These are phyloP conservation scores for Meghimatium bilineatum DNA, from an alignment of 2,888 invertebrate species.

Conservation along the genomic window DNA sequence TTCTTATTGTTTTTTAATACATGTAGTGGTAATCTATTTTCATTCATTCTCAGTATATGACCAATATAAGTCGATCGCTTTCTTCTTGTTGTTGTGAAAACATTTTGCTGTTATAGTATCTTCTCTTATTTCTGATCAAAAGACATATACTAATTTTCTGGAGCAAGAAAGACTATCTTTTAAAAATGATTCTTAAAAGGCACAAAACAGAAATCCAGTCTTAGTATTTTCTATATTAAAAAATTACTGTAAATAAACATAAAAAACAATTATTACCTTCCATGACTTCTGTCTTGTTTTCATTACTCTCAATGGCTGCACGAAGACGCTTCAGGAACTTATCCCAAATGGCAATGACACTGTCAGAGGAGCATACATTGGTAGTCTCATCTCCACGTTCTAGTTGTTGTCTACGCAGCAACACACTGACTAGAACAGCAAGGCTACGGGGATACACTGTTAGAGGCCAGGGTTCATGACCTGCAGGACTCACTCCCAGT, in stretches of 20 bases:
- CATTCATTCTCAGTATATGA: no score
- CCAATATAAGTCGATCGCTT: no score
- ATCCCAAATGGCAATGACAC: slow-evolving; percentile 94
- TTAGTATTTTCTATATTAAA: no score
- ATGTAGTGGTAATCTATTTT: no score
- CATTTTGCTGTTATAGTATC: no score
- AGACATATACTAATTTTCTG: no score
- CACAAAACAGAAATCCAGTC: no score
- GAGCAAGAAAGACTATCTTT: no score
- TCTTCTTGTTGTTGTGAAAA: no score
- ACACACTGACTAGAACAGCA: slow-evolving; percentile 88
- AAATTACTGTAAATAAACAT: background rate
- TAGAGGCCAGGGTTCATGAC: slow-evolving; percentile 83
- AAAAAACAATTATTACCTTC: slow-evolving; percentile 65
- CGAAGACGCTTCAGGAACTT: slow-evolving; percentile 91
- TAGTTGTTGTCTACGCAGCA: slow-evolving; percentile 81
- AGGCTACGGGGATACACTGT: slow-evolving; percentile 87
- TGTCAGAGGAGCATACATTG: slow-evolving; percentile 84
- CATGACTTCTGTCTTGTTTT: slow-evolving; percentile 65
- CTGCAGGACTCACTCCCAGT: slow-evolving; percentile 84
- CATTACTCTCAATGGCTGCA: slow-evolving; percentile 85
- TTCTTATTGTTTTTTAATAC: no score
- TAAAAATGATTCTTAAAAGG: no score
- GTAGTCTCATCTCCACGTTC: slow-evolving; percentile 80
- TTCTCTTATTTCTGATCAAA: no score